A percentile compares a stretch with the other conserved stretches of the same genome.
Evolutionary conservation across 2,888 invertebrate genomes (phyloP).

Genomic region (Scelioninae gen. 1): DNA sequence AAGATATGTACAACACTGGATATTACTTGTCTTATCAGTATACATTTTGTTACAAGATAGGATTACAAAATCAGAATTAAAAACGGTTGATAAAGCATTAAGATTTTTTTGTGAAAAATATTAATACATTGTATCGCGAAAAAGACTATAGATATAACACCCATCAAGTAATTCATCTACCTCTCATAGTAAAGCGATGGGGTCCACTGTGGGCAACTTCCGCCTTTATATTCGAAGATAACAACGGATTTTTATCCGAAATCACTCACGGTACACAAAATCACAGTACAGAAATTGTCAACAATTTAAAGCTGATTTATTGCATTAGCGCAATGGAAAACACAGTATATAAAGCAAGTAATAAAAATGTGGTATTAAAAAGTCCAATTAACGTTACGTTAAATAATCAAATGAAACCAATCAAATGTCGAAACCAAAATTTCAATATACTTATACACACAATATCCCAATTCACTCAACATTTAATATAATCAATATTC

Average conservation of each 20-base stretch:
- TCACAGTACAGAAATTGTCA: conserved; percentile 62
- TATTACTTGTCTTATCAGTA: conserved; percentile 64
- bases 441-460: too few species aligned
- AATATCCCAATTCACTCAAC: too few species aligned
- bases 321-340: too few species aligned
- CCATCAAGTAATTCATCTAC: conserved; percentile 70
- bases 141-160: conserved; percentile 69
- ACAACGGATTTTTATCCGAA: conserved; percentile 63
- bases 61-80: conserved; percentile 50
- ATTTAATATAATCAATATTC: too few species aligned
- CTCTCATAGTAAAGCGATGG: conserved; percentile 69
- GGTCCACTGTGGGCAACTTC: conserved; percentile 72
- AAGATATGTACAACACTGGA: conserved; percentile 71
- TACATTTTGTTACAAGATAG: conserved; percentile 64
- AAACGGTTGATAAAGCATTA: conserved; percentile 56
- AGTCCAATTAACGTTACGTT: too few species aligned
- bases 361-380: too few species aligned
- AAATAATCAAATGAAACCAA: too few species aligned
- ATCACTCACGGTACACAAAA: conserved; percentile 69
- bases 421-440: too few species aligned
- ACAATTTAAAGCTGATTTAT: not conserved
- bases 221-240: conserved; percentile 72
- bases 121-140: conserved; percentile 59
- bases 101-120: conserved; percentile 69
- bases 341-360: too few species aligned